Evolutionary conservation across 2,113 vertebrate genomes (phyloP).

Genomic region (Acrocephalus arundinaceus): DNA sequence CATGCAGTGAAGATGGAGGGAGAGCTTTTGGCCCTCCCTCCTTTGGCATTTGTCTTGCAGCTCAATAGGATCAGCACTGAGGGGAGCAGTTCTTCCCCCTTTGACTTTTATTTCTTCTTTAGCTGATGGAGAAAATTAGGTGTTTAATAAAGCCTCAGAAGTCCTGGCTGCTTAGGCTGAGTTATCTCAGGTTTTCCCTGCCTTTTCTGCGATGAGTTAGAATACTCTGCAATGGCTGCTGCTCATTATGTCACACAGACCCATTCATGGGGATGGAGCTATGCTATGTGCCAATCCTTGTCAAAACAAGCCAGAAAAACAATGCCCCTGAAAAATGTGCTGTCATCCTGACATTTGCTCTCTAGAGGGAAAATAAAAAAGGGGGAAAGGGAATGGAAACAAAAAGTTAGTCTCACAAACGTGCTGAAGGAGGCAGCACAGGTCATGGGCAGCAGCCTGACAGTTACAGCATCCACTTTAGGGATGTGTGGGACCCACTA

Average conservation of each 20-base stretch:
- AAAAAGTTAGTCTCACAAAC: neutral
- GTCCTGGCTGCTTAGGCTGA: neutral
- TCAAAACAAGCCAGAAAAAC: constrained; percentile 19
- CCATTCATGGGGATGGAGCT: neutral
- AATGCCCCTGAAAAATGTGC: neutral
- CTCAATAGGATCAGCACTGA: neutral
- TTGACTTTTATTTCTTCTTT: neutral
- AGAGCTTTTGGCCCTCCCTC: neutral
- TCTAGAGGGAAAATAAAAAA: neutral
- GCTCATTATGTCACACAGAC: constrained; percentile 2
- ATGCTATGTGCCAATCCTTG: neutral
- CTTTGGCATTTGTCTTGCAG: neutral
- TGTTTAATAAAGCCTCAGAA: neutral
- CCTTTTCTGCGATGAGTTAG: neutral
- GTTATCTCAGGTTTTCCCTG: neutral
- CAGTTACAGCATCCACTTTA: accelerated
- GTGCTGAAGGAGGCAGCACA: neutral
- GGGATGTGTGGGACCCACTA: neutral
- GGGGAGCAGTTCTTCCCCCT: neutral
- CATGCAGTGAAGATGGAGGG: neutral
- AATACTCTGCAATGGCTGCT: neutral
- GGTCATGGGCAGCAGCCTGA: neutral
- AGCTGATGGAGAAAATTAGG: neutral
- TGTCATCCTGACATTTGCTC: constrained; percentile 4
- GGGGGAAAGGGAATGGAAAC: neutral